Conservation (phyloP, 1,140 invertebrate genomes). For the Eumaeus atala region DNA sequence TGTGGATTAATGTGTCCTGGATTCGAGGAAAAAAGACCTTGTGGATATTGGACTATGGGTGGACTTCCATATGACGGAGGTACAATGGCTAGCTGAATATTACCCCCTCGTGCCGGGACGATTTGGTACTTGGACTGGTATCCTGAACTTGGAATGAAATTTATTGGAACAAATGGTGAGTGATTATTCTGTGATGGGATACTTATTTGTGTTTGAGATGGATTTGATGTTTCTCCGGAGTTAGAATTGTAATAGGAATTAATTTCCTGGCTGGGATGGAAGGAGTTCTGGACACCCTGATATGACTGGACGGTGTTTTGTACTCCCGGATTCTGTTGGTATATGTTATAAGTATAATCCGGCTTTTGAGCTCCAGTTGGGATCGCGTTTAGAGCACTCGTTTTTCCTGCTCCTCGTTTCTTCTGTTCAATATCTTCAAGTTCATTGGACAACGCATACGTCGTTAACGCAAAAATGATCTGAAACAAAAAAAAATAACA, state of each 20-base stretch:
- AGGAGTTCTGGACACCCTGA: constrained; percentile 47
- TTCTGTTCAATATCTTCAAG: constrained; percentile 57
- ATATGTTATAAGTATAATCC: constrained; percentile 59
- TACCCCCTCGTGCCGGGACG: constrained; percentile 39
- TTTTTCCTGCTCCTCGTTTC: constrained; percentile 55
- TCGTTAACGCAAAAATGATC: constrained; percentile 48
- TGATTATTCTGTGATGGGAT: constrained; percentile 34
- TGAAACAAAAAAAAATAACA: constrained; percentile 32
- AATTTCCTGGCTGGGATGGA: constrained; percentile 50
- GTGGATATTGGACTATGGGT: constrained; percentile 38
- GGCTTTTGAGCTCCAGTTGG: constrained; percentile 56
- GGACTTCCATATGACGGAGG: constrained; percentile 37
- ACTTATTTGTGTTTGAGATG: constrained; percentile 27
- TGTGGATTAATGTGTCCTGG: constrained; percentile 33
- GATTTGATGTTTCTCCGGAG: constrained; percentile 22
- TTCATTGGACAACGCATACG: constrained; percentile 43
- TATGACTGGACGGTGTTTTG: constrained; percentile 37
- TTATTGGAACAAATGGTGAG: constrained; percentile 57
- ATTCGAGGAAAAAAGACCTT: constrained; percentile 37
- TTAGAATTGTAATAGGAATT: constrained; percentile 47
- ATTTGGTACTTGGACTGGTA: constrained; percentile 62
- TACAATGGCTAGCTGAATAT: constrained; percentile 50
- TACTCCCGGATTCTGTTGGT: constrained; percentile 40
- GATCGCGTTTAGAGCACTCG: constrained; percentile 47
- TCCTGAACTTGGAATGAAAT: constrained; percentile 52